phyloP scores from a whole-genome alignment of 1,140 invertebrate species.

The Drosophila nebulosa region DNA sequence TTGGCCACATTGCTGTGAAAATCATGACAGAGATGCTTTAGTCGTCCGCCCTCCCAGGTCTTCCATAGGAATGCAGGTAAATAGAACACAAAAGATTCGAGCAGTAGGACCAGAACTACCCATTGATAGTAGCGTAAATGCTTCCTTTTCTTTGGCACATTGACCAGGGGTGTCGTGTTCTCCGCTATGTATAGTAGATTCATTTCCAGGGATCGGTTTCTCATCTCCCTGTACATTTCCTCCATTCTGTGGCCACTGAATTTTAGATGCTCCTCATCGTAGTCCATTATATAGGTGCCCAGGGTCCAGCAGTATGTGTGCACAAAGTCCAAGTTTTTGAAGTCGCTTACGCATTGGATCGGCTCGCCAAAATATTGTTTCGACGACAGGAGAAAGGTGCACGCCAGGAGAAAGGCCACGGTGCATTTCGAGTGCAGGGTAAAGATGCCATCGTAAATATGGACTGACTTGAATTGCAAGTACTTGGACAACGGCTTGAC shows the following conservation, averaged over 20 bases:
- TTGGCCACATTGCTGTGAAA: constrained; percentile 72
- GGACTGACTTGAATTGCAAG: constrained; percentile 84
- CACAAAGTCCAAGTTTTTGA: constrained; percentile 83
- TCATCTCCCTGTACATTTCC: not conserved
- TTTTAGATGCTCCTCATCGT: constrained; percentile 73
- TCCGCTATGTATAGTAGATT: constrained; percentile 15
- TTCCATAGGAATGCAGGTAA: constrained; percentile 90
- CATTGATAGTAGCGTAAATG: constrained; percentile 94
- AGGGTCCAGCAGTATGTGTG: constrained; percentile 90
- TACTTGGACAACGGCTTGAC: constrained; percentile 74
- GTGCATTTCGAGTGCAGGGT: constrained; percentile 87
- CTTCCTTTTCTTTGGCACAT: constrained; percentile 66
- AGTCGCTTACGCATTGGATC: constrained; percentile 84
- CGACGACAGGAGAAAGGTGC: constrained; percentile 85
- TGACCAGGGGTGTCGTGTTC: constrained; percentile 22
- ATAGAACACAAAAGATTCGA: constrained; percentile 90
- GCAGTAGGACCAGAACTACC: constrained; percentile 90
- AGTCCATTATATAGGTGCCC: constrained; percentile 86
- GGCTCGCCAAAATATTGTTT: constrained; percentile 88
- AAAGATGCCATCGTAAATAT: constrained; percentile 86
- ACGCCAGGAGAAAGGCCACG: constrained; percentile 85
- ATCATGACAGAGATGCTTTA: constrained; percentile 82
- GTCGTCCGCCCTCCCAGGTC: constrained; percentile 86
- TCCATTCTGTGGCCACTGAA: constrained; percentile 10
- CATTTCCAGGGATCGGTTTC: constrained; percentile 21